Percentiles rank a stretch among this genome's conserved stretches.
These are phyloP conservation scores for Pinctada fucata DNA, from an alignment of 2,888 invertebrate genomes.

Conservation along the genomic window DNA sequence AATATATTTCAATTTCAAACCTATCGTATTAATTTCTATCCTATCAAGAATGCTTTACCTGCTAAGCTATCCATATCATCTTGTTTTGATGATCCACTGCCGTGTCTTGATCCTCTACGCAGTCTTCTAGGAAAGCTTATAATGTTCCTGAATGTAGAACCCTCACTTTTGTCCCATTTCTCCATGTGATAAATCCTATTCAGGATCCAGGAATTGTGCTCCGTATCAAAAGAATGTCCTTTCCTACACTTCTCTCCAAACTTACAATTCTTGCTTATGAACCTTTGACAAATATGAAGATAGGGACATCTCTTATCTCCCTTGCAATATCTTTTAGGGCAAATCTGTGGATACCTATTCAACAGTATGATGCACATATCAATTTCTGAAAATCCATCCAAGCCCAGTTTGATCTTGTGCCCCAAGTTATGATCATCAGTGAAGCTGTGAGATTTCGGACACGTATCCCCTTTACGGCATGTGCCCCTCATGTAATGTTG, in stretches of 20 bases:
- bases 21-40: no score
- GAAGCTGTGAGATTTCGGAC: conserved; percentile 1
- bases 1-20: no score
- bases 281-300: background rate
- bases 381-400: background rate
- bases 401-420: background rate
- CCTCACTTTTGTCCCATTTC: background rate
- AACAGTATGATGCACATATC: background rate
- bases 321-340: background rate
- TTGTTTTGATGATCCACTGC: background rate
- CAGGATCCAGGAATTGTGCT: background rate
- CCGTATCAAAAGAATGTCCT: background rate
- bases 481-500: conserved; percentile 8
- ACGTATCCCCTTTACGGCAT: background rate
- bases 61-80: background rate
- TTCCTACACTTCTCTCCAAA: background rate
- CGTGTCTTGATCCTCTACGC: background rate
- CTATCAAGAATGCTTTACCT: background rate
- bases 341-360: background rate
- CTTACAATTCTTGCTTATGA: background rate
- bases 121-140: background rate
- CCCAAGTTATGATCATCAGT: background rate
- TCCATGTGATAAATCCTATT: background rate
- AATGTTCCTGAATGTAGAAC: background rate
- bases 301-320: background rate